Evolutionary conservation across 2,888 invertebrate genomes (phyloP).

Genomic region (Pollenia griseotomentosa): DNA sequence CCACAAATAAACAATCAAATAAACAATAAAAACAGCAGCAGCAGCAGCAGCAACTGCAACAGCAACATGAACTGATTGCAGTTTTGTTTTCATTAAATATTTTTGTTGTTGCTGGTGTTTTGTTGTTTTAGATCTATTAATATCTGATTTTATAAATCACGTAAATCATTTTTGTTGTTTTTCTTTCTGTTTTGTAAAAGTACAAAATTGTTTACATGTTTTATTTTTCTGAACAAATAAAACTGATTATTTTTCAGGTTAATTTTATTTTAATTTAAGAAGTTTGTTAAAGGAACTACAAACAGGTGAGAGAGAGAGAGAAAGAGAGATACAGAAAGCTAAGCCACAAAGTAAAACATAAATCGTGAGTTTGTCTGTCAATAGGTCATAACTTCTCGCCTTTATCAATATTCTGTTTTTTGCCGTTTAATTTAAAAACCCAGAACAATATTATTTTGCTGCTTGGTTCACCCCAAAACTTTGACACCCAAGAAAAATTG

Average conservation of each 20-base stretch:
- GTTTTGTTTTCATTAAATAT: constrained; percentile 1
- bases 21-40: constrained; percentile 46
- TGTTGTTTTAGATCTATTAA: constrained; percentile 64
- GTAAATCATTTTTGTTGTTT: constrained; percentile 71
- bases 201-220: constrained; percentile 65
- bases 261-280: constrained; percentile 64
- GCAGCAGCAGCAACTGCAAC: constrained; percentile 41
- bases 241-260: constrained; percentile 50
- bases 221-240: constrained; percentile 14
- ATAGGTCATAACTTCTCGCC: constrained; percentile 76
- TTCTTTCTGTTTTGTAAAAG: constrained; percentile 50
- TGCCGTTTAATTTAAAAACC: constrained; percentile 34
- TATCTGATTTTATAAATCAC: constrained; percentile 74
- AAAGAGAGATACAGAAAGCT: neutral
- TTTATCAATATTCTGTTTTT: constrained; percentile 42
- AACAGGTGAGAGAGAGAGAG: neutral
- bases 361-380: constrained; percentile 80
- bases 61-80: constrained; percentile 36
- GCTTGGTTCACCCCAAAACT: constrained; percentile 26
- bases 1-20: constrained; percentile 15
- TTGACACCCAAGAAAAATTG: constrained; percentile 79
- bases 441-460: constrained; percentile 7
- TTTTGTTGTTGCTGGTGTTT: constrained; percentile 50
- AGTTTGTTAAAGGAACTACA: neutral
- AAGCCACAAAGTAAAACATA: constrained; percentile 56